A percentile compares a stretch with the other conserved stretches of the same genome.
Conservation (phyloP, 2,888 invertebrate species). For the Dione juno region DNA sequence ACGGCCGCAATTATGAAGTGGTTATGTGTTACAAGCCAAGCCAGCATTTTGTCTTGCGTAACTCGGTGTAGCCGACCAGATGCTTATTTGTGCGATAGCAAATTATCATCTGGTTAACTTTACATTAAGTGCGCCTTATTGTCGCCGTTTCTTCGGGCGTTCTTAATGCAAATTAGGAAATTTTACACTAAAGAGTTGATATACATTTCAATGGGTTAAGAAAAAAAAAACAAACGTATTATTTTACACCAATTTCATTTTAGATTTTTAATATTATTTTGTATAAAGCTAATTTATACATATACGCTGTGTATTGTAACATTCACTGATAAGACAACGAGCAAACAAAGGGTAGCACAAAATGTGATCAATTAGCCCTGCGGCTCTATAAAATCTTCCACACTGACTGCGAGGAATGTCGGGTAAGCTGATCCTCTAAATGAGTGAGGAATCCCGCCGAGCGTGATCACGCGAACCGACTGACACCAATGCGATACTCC, state of each 20-base stretch:
- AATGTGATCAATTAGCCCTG: conserved; percentile 46
- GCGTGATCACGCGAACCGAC: conserved; percentile 74
- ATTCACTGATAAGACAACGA: conserved; percentile 32
- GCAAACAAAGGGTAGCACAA: conserved; percentile 48
- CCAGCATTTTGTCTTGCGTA: conserved; percentile 79
- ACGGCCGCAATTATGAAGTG: conserved; percentile 67
- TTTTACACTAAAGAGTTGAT: conserved; percentile 63
- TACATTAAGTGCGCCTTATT: conserved; percentile 70
- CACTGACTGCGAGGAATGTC: conserved; percentile 65
- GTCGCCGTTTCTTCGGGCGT: conserved; percentile 74
- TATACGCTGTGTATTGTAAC: background rate
- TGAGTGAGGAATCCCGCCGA: conserved; percentile 65
- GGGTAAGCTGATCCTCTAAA: conserved; percentile 73
- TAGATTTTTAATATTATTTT: no score
- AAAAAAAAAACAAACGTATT: no score
- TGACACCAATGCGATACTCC: conserved; percentile 65
- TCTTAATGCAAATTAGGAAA: conserved; percentile 60
- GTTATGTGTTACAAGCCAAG: conserved; percentile 71
- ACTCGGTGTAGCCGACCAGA: conserved; percentile 73
- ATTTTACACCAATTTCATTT: no score
- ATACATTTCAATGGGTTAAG: no score
- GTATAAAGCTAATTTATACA: no score
- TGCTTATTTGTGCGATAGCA: conserved; percentile 74
- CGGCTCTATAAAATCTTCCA: conserved; percentile 64
- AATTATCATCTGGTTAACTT: conserved; percentile 53